Percentiles rank a stretch among this genome's conserved stretches.
These are phyloP conservation scores for Eucidaris tribuloides DNA, from an alignment of 35 echinoderm and acorn worm genomes.

Conservation along the genomic window DNA sequence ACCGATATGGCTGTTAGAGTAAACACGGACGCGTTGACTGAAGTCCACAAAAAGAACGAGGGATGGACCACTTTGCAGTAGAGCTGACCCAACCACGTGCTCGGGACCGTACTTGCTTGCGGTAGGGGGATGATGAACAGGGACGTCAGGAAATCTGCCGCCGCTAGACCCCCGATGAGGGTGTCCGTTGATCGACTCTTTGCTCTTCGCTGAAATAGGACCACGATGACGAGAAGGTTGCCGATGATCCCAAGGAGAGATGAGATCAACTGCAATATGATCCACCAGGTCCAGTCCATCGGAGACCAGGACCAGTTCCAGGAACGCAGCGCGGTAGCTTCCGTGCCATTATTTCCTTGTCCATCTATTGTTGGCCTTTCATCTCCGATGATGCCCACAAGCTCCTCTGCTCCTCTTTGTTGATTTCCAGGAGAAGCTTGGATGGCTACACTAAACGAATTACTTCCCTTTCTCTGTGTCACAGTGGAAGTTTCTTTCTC, in stretches of 20 bases:
- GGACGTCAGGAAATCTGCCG: constrained; percentile 76
- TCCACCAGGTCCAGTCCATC: background rate
- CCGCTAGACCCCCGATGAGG: constrained; percentile 71
- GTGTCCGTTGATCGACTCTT: constrained; percentile 56
- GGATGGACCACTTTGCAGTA: constrained; percentile 74
- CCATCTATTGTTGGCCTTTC: no score
- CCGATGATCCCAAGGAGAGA: constrained; percentile 72
- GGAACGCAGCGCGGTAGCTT: no score
- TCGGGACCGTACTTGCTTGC: background rate
- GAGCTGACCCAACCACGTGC: constrained; percentile 22
- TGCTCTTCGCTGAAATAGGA: constrained; percentile 45
- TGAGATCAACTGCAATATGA: constrained; percentile 35
- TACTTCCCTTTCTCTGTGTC: no score
- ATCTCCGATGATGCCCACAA: no score
- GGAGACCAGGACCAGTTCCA: background rate
- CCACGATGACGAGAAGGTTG: constrained; percentile 59
- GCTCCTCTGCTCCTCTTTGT: no score
- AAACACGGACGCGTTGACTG: constrained; percentile 67
- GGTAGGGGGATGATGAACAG: constrained; percentile 76
- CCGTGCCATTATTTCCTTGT: no score
- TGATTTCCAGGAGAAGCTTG: no score
- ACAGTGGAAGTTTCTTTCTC: no score
- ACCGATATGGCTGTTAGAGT: constrained; percentile 79
- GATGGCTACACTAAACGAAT: no score
- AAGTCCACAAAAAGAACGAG: constrained; percentile 71